These are phyloP conservation scores for Drymodes brunneopygia DNA, from an alignment of 2,113 vertebrate genomes.

Conservation along the genomic window DNA sequence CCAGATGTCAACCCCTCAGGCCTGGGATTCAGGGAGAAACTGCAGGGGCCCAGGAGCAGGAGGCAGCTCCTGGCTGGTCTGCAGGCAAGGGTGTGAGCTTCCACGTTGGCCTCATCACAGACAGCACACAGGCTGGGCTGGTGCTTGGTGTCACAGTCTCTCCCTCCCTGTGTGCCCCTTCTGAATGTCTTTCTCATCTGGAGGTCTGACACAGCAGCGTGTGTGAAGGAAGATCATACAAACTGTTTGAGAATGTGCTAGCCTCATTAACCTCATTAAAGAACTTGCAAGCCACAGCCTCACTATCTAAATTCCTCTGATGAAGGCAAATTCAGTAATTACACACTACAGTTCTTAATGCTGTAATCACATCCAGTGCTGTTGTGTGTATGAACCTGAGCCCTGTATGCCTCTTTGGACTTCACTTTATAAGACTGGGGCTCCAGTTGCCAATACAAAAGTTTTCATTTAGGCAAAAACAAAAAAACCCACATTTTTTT, in stretches of 20 bases:
- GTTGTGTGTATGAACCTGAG: neutral
- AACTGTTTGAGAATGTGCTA: neutral
- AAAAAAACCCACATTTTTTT: neutral
- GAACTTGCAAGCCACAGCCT: neutral
- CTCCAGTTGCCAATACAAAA: neutral
- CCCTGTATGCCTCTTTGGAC: neutral
- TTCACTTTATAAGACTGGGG: neutral
- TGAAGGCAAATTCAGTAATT: neutral
- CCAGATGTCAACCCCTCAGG: neutral
- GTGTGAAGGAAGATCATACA: neutral
- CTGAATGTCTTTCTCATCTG: neutral
- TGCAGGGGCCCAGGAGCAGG: fast-evolving
- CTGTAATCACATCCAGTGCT: neutral
- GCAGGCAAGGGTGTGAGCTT: neutral
- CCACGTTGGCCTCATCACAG: neutral
- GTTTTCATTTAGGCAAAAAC: neutral
- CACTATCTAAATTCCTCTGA: neutral
- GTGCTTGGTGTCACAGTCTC: neutral
- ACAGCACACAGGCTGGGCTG: neutral
- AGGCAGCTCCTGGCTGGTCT: neutral
- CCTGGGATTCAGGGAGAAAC: neutral
- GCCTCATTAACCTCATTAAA: neutral
- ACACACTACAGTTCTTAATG: neutral
- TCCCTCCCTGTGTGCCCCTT: neutral
- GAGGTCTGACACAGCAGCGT: neutral